A percentile compares a stretch with the other conserved stretches of the same genome.
Conservation (phyloP, 2,888 invertebrate genomes). For the Drosophila nigricruria region DNA sequence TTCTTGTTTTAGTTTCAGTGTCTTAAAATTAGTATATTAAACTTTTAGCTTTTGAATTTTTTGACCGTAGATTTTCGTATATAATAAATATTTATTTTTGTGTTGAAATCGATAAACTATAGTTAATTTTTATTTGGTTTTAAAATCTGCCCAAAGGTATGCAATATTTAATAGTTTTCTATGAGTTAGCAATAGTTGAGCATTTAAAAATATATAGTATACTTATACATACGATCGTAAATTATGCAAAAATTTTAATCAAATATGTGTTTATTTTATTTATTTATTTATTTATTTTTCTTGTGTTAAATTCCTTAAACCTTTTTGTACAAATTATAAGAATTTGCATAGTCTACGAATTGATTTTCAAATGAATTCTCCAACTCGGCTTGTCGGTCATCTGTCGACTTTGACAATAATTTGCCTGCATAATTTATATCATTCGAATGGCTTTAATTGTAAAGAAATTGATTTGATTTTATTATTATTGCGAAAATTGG, state of each 20-base stretch:
- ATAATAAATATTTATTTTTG: too few species aligned
- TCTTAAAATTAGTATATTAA: too few species aligned
- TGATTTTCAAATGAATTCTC: not conserved
- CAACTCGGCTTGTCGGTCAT: not conserved
- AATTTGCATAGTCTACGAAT: not conserved
- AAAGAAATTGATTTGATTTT: conserved; percentile 14
- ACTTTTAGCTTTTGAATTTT: too few species aligned
- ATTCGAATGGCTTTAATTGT: conserved; percentile 27
- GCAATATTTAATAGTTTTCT: not conserved
- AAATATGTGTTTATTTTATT: not conserved
- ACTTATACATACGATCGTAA: not conserved
- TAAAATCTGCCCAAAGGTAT: not conserved
- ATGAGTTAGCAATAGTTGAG: not conserved
- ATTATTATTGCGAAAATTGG: conserved; percentile 19
- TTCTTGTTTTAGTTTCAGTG: too few species aligned
- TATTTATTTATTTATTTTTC: not conserved
- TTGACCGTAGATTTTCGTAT: too few species aligned
- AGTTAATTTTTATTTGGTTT: not conserved
- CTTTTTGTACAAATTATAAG: conserved; percentile 1
- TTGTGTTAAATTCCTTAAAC: not conserved
- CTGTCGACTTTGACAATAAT: conserved; percentile 1
- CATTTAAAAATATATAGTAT: not conserved
- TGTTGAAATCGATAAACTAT: too few species aligned
- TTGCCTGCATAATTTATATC: conserved; percentile 4
- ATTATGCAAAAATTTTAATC: not conserved